Base-by-base conservation (phyloP, 2,888 invertebrate species). In the Ormyrus thymus region DNA sequence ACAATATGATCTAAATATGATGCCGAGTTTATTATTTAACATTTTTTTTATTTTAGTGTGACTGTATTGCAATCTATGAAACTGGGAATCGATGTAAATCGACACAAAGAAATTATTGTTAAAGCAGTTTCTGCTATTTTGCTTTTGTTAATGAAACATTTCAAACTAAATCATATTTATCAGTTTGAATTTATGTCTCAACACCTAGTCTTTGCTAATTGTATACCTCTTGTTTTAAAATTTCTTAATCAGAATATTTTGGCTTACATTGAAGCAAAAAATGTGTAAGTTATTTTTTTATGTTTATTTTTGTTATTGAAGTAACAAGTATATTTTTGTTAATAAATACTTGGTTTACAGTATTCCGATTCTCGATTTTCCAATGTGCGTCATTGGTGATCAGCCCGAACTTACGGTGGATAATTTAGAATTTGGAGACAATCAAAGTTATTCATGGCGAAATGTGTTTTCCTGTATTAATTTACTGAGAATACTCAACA, bases 111-210 rank as follows among this genome's bases (percentile, higher is more conserved):
- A 92, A 97, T 99, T 73, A 97, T 99, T 84, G 98, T 99, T 0
- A 99, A 99, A 92, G 96, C 98, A 11, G 95, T 97, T 0, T 97
- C 97, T 61, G 96, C 96, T 13, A 96, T 98, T 84, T 92, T 99
- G 74, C 91, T 99, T 78, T 91, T 99, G 9, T 93, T 99, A 73
- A 91, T 99, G 83, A 99, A 99, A 91, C 98, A 99, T 91, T 97
- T 99, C 87, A 99, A 99, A 91, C 89, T 96, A 62, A 99, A 98
- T 91, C 99, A 99, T 91, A 93, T 99, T 65, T 99, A 98, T 90
- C 99, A 99, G 91, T 99, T 99, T 92, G 99, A 99, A 91, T 99
- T 97, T 89, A 97, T 99, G 95, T 97, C 98, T 1, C 98, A 99
- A 90, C 98, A 99, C 91, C 92, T 99, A 84, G 98, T 99, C 9